Base-by-base conservation (phyloP, 2,888 invertebrate genomes). In the Cylloceria caligata region DNA sequence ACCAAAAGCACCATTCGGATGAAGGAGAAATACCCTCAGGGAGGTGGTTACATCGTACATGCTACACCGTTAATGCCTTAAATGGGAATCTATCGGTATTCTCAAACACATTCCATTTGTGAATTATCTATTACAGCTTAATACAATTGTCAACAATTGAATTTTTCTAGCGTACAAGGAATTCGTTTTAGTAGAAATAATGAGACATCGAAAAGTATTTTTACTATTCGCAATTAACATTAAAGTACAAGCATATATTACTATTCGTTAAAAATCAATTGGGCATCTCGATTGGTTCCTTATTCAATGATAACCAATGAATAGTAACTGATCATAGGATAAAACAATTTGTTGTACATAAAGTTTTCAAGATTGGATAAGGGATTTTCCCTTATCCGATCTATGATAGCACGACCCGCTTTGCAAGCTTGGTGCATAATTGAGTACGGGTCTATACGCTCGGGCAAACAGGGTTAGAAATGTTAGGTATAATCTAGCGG, bases 381-480 rank as follows among this genome's bases (percentile, higher is more conserved):
- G 60, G 19, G 30, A 16, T 36, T 60, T 36, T 36, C 36, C n/a
- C 16, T 6, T 7, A 16, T 4, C 11, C 3, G 36, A 19, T 34
- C n/a, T 39, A 21, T 45, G 64, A 55, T 34, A 65, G 55, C 34
- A 30, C 24, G 24, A 71, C 64, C 62, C 7, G 60, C 9, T 60
- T 34, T 9, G 34, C 36, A 21, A 3, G 57, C 82, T 74, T 65
- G 74, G 82, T 85, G 84, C 86, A 88, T 90, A 90, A 90, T 89
- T 89, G 88, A 90, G 88, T 86, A 79, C 74, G 83, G 86, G 71
- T 88, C 88, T 88, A 88, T 87, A 88, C 86, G 73, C 87, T 85
- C 80, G 75, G 80, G 81, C 85, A 86, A 88, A 89, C 87, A 87
- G 86, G 85, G 84, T 87, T 86, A 84, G 84, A 83, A 69, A 78